Percentiles rank a stretch among this genome's conserved stretches.
phyloP scores from a whole-genome alignment of 2,113 vertebrate genomes.

The Clarias macrocephalus region DNA sequence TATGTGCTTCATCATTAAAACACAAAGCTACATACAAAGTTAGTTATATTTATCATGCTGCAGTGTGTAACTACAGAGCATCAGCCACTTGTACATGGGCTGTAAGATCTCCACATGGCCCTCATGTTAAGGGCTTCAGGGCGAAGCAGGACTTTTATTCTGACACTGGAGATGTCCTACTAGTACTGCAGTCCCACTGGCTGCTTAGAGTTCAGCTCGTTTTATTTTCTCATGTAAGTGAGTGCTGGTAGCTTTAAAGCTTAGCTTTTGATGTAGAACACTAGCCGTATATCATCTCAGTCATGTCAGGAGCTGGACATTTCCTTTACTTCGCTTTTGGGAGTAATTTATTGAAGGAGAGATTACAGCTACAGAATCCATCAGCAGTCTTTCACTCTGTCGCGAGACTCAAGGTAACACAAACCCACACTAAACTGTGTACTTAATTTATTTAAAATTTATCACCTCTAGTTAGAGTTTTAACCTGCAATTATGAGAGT shows the following conservation, averaged over 20 bases:
- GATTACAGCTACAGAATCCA: conserved; percentile 65
- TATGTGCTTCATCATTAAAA: too few relatives aligned
- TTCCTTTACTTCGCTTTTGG: conserved; percentile 75
- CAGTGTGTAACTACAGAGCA: neutral
- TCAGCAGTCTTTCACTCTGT: conserved; percentile 63
- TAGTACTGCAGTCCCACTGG: fast-evolving
- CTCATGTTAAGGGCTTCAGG: too few relatives aligned
- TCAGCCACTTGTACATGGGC: too few relatives aligned
- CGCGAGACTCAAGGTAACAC: conserved; percentile 66
- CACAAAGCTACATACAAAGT: too few relatives aligned
- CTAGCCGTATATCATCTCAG: conserved; percentile 26
- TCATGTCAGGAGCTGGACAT: conserved; percentile 46
- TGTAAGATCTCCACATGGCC: too few relatives aligned
- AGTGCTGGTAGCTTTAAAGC: neutral
- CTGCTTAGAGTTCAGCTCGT: neutral
- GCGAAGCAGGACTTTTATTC: conserved; percentile 20
- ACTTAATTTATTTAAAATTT: too few relatives aligned
- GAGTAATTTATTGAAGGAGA: conserved; percentile 72
- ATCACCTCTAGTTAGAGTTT: too few relatives aligned
- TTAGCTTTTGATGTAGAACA: neutral
- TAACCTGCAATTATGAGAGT: too few relatives aligned
- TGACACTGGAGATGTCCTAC: neutral
- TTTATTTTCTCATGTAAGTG: neutral
- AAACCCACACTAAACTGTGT: neutral
- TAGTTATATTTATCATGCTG: neutral